These are phyloP conservation scores for Pyrrhosoma nymphula DNA, from an alignment of 2,888 invertebrate species.

Conservation along the genomic window DNA sequence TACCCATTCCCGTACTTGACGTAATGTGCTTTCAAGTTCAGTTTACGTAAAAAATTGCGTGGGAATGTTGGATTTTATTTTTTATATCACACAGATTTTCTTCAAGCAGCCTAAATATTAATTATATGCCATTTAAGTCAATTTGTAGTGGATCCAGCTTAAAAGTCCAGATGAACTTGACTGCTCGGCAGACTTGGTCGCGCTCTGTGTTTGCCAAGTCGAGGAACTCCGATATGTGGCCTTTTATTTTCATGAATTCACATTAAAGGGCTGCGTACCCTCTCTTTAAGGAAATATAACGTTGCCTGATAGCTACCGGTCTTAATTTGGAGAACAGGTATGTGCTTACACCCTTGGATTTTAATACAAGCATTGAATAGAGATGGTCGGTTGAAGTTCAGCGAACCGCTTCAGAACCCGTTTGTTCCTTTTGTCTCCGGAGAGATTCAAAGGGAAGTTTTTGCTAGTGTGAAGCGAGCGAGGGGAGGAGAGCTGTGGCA, in stretches of 20 bases:
- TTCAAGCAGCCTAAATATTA: too few relatives aligned
- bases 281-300: background rate
- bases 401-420: background rate
- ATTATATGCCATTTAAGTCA: too few relatives aligned
- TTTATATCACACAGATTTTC: too few relatives aligned
- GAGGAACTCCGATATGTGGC: background rate
- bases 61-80: too few relatives aligned
- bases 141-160: too few relatives aligned
- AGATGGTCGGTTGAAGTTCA: background rate
- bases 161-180: too few relatives aligned
- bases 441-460: background rate
- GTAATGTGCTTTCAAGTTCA: too few relatives aligned
- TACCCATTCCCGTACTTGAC: too few relatives aligned
- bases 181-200: too few relatives aligned
- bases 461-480: background rate
- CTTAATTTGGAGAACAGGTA: background rate
- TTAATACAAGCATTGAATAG: background rate
- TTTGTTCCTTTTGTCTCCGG: background rate
- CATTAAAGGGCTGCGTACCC: background rate
- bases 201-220: too few relatives aligned
- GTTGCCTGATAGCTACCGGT: background rate
- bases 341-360: background rate
- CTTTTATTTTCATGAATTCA: background rate
- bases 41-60: too few relatives aligned
- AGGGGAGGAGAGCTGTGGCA: background rate